Evolutionary conservation across 1,140 invertebrate genomes (phyloP).

Genomic region (Subanguina moxae): DNA sequence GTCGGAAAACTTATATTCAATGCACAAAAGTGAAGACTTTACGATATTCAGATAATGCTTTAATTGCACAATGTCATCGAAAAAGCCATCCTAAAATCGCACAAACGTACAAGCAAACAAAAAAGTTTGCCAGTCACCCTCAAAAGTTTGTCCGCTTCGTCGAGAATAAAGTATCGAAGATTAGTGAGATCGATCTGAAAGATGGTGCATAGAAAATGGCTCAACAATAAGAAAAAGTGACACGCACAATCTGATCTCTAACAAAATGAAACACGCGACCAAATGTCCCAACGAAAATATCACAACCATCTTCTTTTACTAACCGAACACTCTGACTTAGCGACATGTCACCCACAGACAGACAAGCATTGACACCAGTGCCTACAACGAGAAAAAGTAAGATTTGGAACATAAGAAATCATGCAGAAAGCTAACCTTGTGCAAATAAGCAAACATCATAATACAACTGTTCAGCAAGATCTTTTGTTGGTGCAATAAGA

Average conservation of each 20-base stretch:
- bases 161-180: slow-evolving; percentile 27
- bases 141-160: slow-evolving; percentile 33
- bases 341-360: slow-evolving; percentile 31
- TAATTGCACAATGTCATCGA: slow-evolving; percentile 11
- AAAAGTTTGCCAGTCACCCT: not conserved
- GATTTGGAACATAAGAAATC: too few species aligned
- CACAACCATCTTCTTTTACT: slow-evolving; percentile 17
- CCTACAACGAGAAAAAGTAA: slow-evolving; percentile 11
- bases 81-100: slow-evolving; percentile 5
- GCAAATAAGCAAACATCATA: slow-evolving; percentile 17
- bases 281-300: slow-evolving; percentile 25
- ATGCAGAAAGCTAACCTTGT: slow-evolving; percentile 7
- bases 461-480: slow-evolving; percentile 12
- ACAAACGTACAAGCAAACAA: too few species aligned
- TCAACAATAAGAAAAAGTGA: not conserved
- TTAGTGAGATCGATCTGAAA: slow-evolving; percentile 14
- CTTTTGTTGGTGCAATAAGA: slow-evolving; percentile 23
- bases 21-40: not conserved
- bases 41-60: not conserved
- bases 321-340: slow-evolving; percentile 2
- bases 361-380: slow-evolving; percentile 16
- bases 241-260: slow-evolving; percentile 14
- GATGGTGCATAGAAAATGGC: not conserved
- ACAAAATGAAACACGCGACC: slow-evolving; percentile 28
- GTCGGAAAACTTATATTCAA: not conserved